Evolutionary conservation across 2,113 vertebrate genomes (phyloP).

Genomic region (Bos javanicus): DNA sequence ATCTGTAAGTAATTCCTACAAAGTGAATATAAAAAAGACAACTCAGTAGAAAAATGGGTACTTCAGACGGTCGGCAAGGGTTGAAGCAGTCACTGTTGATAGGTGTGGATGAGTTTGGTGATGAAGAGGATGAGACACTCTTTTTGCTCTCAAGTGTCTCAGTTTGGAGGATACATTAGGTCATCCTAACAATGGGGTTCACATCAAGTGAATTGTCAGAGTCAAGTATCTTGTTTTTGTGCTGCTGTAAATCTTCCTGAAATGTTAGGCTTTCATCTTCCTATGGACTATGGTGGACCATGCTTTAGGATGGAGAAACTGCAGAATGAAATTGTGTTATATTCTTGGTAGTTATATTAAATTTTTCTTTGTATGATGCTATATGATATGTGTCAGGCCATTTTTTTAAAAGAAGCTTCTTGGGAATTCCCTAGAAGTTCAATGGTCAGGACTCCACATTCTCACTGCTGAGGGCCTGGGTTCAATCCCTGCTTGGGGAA

Average conservation of each 20-base stretch:
- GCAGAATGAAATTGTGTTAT: neutral
- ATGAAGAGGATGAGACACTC: neutral
- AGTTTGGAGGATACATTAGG: neutral
- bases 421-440: neutral
- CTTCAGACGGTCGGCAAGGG: neutral
- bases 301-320: neutral
- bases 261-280: neutral
- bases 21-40: neutral
- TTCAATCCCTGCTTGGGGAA: neutral
- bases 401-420: neutral
- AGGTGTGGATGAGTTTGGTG: neutral
- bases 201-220: neutral
- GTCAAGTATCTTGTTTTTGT: neutral
- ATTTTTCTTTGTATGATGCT: neutral
- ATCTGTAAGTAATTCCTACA: neutral
- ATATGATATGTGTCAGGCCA: neutral
- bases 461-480: neutral
- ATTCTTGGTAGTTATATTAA: neutral
- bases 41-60: neutral
- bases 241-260: neutral
- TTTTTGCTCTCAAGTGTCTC: neutral
- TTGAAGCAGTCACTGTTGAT: neutral
- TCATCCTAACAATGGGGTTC: neutral
- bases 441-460: neutral
- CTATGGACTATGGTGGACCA: neutral